phyloP scores from a whole-genome alignment of 1,140 invertebrate species.

The Micrasema minimum region DNA sequence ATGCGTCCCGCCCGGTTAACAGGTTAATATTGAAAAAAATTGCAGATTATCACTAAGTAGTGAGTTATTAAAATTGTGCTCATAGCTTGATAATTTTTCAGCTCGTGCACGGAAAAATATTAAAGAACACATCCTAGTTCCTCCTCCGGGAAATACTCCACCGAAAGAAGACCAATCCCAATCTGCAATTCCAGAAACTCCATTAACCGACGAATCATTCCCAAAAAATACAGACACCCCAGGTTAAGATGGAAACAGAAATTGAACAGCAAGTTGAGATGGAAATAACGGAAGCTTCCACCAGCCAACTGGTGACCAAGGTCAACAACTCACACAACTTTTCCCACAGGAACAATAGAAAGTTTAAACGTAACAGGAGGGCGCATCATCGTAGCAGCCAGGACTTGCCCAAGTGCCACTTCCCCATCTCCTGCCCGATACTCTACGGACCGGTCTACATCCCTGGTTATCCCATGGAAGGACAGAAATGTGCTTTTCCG shows the following conservation, averaged over 20 bases:
- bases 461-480: constrained; percentile 68
- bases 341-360: constrained; percentile 57
- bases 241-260: constrained; percentile 24
- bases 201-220: constrained; percentile 23
- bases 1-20: too few relatives aligned
- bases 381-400: constrained; percentile 60
- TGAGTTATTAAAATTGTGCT: too few relatives aligned
- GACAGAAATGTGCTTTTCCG: constrained; percentile 75
- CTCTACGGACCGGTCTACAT: constrained; percentile 83
- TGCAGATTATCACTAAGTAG: too few relatives aligned
- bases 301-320: constrained; percentile 7
- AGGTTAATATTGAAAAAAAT: too few relatives aligned
- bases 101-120: constrained; percentile 80
- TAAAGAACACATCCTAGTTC: constrained; percentile 72
- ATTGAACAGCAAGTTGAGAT: background rate
- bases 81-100: too few relatives aligned
- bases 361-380: constrained; percentile 59
- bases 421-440: constrained; percentile 87
- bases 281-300: background rate
- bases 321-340: constrained; percentile 48
- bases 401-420: constrained; percentile 64
- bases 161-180: constrained; percentile 26
- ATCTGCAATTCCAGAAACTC: constrained; percentile 14
- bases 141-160: constrained; percentile 30
- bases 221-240: background rate